Percentiles rank a stretch among this genome's conserved stretches.
These are phyloP conservation scores for Zaprionus camerounensis DNA, from an alignment of 1,140 invertebrate genomes.

Conservation along the genomic window DNA sequence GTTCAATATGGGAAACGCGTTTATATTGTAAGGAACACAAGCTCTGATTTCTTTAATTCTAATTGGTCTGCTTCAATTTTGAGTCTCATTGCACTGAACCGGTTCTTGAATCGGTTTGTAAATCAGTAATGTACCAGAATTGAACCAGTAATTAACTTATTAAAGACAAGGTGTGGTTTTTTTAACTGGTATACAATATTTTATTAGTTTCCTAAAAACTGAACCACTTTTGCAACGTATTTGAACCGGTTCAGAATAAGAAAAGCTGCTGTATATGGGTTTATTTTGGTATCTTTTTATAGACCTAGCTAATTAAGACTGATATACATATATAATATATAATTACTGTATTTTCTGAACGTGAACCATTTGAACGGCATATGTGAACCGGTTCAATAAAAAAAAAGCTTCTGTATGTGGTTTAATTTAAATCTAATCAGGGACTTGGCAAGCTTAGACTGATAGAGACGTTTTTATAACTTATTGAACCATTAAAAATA, in stretches of 20 bases:
- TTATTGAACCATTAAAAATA: too few species aligned
- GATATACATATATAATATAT: too few species aligned
- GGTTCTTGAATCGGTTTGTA: background rate
- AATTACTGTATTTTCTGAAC: too few species aligned
- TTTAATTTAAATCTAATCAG: too few species aligned
- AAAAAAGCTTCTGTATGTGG: too few species aligned
- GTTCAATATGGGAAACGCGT: background rate
- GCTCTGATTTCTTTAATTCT: background rate
- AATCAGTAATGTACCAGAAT: too few species aligned
- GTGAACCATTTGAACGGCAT: too few species aligned
- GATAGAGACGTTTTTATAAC: too few species aligned
- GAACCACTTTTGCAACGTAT: background rate
- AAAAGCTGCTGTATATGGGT: background rate
- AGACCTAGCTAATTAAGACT: background rate
- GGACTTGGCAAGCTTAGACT: too few species aligned
- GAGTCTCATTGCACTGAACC: background rate
- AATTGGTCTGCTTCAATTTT: background rate
- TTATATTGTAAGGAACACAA: background rate
- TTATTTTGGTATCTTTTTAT: background rate
- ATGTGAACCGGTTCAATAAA: too few species aligned
- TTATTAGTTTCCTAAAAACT: background rate
- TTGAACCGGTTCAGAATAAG: background rate
- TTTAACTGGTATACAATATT: background rate
- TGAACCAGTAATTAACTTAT: background rate
- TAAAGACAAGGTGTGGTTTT: background rate